These are phyloP conservation scores for Acrocyrtus sp. DNA, from an alignment of 2,888 invertebrate genomes.

Conservation along the genomic window DNA sequence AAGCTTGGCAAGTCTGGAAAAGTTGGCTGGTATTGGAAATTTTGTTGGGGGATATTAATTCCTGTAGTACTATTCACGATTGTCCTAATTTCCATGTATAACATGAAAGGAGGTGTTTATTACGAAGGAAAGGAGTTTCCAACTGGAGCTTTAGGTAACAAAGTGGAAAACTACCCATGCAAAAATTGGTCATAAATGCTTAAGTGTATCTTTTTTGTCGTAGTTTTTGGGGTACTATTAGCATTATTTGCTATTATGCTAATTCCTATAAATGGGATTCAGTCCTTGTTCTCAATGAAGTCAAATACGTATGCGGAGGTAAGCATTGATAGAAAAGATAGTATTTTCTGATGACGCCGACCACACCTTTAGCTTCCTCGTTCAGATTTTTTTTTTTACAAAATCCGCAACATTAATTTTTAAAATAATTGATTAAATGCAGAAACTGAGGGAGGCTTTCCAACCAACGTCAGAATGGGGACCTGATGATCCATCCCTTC, in stretches of 20 bases:
- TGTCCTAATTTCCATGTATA: slow-evolving; percentile 5
- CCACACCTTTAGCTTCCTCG: no score
- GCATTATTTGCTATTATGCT: no score
- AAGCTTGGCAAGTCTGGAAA: slow-evolving; percentile 69
- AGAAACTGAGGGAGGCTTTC: slow-evolving; percentile 59
- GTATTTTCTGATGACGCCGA: no score
- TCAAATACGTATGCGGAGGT: slow-evolving; percentile 52
- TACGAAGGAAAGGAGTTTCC: slow-evolving; percentile 20
- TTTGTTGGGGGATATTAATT: slow-evolving; percentile 75
- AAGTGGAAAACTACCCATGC: no score
- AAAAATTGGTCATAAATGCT: no score
- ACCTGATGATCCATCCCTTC: slow-evolving; percentile 13
- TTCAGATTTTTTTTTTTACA: no score
- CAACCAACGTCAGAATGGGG: slow-evolving; percentile 63
- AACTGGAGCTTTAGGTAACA: no score
- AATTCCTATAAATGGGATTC: no score
- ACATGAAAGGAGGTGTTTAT: slow-evolving; percentile 8
- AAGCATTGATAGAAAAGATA: slow-evolving; percentile 18
- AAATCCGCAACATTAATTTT: no score
- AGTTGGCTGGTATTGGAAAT: slow-evolving; percentile 77
- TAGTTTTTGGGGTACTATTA: no score
- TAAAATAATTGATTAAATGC: no score
- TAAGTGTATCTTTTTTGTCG: no score
- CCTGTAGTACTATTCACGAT: slow-evolving; percentile 72
- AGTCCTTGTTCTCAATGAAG: slow-evolving; percentile 64